Conservation (phyloP, 1,140 invertebrate genomes). For the Druon quercuslanigerum region DNA sequence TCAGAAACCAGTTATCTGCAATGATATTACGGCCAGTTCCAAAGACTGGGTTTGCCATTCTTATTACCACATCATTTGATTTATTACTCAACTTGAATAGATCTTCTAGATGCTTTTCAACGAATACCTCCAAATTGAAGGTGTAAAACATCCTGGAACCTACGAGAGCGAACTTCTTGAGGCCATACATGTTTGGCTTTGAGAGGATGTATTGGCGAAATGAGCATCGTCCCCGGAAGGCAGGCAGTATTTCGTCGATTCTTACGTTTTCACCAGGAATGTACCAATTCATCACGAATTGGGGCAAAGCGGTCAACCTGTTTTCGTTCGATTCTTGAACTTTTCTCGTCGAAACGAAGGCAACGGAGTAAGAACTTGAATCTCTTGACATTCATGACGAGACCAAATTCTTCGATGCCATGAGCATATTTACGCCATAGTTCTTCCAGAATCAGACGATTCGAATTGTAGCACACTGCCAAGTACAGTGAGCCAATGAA, state of each 20-base stretch:
- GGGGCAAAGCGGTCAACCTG: too few relatives aligned
- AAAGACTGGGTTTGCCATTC: too few relatives aligned
- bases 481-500: neutral
- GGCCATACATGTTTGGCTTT: conserved; percentile 66
- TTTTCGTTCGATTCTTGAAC: too few relatives aligned
- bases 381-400: too few relatives aligned
- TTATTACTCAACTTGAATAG: conserved; percentile 51
- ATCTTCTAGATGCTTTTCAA: neutral
- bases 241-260: conserved; percentile 69
- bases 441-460: neutral
- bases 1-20: conserved; percentile 52
- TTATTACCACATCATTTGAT: conserved; percentile 51
- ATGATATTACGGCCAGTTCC: conserved; percentile 42
- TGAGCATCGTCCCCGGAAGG: conserved; percentile 64
- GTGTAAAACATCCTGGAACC: conserved; percentile 61
- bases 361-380: too few relatives aligned
- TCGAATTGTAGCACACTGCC: neutral
- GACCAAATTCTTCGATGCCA: too few relatives aligned
- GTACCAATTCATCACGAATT: too few relatives aligned
- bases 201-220: conserved; percentile 67
- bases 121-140: conserved; percentile 62
- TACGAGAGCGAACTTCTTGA: conserved; percentile 59
- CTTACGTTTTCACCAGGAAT: conserved; percentile 46
- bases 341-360: too few relatives aligned
- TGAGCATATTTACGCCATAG: too few relatives aligned